Evolutionary conservation across 2,113 vertebrate genomes (phyloP).

Genomic region (Desmodus rotundus): DNA sequence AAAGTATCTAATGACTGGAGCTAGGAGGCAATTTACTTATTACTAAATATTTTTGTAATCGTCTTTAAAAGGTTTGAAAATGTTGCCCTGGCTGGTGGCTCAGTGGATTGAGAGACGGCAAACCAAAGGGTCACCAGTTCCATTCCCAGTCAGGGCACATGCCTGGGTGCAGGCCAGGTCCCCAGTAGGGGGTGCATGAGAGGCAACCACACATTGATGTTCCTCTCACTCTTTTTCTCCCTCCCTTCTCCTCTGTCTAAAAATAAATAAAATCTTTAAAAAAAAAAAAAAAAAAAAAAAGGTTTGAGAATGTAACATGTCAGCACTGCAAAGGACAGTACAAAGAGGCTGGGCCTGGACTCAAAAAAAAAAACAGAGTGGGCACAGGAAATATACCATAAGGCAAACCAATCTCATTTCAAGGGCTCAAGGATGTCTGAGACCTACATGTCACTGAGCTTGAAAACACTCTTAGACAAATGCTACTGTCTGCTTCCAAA

Average conservation of each 20-base stretch:
- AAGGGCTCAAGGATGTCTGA: neutral
- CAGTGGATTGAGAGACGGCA: too few species aligned
- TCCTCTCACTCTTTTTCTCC: too few species aligned
- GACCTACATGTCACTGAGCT: neutral
- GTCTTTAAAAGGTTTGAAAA: neutral
- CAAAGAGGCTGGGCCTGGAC: neutral
- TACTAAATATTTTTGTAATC: constrained; percentile 37
- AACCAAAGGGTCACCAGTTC: too few species aligned
- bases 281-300: neutral
- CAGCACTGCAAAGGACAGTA: neutral
- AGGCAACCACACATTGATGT: too few species aligned
- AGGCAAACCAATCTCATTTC: neutral
- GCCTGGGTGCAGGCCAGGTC: too few species aligned
- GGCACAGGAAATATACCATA: neutral
- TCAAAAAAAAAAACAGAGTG: neutral
- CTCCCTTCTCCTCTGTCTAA: too few species aligned
- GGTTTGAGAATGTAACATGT: neutral
- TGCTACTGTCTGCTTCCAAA: neutral
- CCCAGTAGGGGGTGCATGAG: too few species aligned
- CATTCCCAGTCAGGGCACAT: too few species aligned
- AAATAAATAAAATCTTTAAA: too few species aligned
- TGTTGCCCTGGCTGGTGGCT: too few species aligned
- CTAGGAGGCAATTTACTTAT: neutral
- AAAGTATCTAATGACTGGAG: neutral
- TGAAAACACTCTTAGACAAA: neutral